These are phyloP conservation scores for Neolamprologus ventralis DNA, from an alignment of 2,113 vertebrate species.

Conservation along the genomic window DNA sequence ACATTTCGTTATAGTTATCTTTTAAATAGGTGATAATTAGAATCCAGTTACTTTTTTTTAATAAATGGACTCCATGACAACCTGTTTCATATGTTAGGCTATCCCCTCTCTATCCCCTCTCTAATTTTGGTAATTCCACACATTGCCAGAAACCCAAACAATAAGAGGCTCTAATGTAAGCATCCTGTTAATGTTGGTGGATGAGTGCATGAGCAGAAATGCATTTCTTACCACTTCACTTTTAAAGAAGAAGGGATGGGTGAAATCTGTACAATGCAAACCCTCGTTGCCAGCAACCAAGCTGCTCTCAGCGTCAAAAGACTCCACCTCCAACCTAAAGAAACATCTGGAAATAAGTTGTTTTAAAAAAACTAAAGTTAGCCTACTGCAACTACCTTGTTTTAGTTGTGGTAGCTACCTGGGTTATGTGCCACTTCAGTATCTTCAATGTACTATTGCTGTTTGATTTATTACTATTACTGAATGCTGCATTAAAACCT, in stretches of 20 bases:
- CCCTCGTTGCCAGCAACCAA: not conserved
- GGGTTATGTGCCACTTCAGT: not conserved
- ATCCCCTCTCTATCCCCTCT: not conserved
- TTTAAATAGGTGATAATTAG: not conserved
- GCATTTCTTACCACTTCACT: not conserved
- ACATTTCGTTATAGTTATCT: not conserved
- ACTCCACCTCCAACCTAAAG: not conserved
- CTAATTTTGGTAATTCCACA: not conserved
- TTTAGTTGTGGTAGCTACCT: not conserved
- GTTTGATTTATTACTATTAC: not conserved
- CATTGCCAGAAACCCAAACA: not conserved
- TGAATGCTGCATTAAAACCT: not conserved
- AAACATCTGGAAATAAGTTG: not conserved
- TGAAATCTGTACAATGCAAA: not conserved
- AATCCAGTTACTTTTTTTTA: not conserved
- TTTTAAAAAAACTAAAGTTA: not conserved
- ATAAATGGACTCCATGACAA: not conserved
- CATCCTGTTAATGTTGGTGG: not conserved
- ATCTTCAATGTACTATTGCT: not conserved
- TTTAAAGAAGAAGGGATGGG: not conserved
- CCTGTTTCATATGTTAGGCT: not conserved
- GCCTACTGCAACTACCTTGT: not conserved
- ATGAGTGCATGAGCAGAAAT: not conserved
- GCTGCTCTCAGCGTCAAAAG: not conserved
- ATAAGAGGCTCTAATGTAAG: not conserved